phyloP scores from a whole-genome alignment of 2,888 invertebrate genomes.

The Carterocephalus palaemon region DNA sequence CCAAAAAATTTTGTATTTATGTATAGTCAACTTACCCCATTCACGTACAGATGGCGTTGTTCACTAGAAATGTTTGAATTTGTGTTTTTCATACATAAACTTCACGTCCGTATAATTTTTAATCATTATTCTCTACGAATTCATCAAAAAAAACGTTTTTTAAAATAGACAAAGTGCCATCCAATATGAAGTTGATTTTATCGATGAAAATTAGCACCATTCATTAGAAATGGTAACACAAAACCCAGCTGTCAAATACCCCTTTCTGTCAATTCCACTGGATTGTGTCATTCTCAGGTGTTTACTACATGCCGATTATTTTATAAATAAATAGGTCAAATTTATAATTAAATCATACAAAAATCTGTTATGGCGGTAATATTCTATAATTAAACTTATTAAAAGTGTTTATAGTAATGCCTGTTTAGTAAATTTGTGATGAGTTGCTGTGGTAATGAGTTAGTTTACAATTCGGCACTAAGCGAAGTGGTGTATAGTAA shows the following conservation, averaged over 20 bases:
- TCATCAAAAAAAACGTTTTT: too few relatives aligned
- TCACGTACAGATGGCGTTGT: too few relatives aligned
- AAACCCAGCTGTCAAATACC: slow-evolving; percentile 34
- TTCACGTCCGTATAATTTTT: too few relatives aligned
- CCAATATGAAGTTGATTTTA: too few relatives aligned
- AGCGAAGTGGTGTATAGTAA: slow-evolving; percentile 61
- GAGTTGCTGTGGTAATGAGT: slow-evolving; percentile 73
- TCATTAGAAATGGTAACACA: slow-evolving; percentile 20
- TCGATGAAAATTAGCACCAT: slow-evolving; percentile 4
- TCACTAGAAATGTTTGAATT: too few relatives aligned
- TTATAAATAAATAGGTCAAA: slow-evolving; percentile 61
- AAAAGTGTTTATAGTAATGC: slow-evolving; percentile 31
- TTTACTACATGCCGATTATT: slow-evolving; percentile 58
- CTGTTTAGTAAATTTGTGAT: slow-evolving; percentile 51
- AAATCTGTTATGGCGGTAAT: slow-evolving; percentile 7
- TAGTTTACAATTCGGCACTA: slow-evolving; percentile 61
- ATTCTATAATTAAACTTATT: slow-evolving; percentile 33
- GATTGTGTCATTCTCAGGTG: slow-evolving; percentile 57
- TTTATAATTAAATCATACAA: slow-evolving; percentile 40
- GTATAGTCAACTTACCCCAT: too few relatives aligned
- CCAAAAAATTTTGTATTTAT: too few relatives aligned
- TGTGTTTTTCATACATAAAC: too few relatives aligned
- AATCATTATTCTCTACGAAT: too few relatives aligned
- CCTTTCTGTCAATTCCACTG: slow-evolving; percentile 14
- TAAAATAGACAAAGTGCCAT: too few relatives aligned